Conservation (phyloP, 2,888 invertebrate genomes). For the Dasypolia templi region DNA sequence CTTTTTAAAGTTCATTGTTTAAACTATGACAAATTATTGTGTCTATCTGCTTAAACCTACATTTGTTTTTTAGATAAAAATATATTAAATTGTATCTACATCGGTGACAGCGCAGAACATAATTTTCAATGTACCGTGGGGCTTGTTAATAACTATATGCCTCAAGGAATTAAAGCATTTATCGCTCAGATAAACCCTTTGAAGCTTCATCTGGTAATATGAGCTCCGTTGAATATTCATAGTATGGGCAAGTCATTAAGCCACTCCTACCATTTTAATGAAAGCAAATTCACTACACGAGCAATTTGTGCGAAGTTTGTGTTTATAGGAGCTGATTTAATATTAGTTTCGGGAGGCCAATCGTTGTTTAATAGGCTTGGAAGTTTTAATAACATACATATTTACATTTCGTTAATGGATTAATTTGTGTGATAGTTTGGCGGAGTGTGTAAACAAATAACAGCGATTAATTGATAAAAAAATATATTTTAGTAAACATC, state of each 20-base stretch:
- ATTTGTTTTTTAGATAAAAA: neutral
- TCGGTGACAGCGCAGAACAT: neutral
- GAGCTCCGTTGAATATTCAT: slow-evolving; percentile 81
- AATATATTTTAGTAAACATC: neutral
- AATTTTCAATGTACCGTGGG: slow-evolving; percentile 46
- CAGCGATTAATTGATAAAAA: neutral
- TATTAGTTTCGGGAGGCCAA: slow-evolving; percentile 48
- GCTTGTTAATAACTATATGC: slow-evolving; percentile 71
- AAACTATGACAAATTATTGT: no score
- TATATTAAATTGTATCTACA: neutral
- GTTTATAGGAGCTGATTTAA: slow-evolving; percentile 61
- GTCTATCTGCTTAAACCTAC: no score
- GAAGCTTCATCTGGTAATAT: slow-evolving; percentile 79
- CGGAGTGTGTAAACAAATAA: neutral
- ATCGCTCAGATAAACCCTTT: slow-evolving; percentile 79
- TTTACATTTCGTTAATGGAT: slow-evolving; percentile 2
- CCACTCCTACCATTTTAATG: slow-evolving; percentile 76
- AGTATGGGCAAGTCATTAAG: slow-evolving; percentile 76
- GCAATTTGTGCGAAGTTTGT: slow-evolving; percentile 59
- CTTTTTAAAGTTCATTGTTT: neutral
- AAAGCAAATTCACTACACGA: slow-evolving; percentile 74
- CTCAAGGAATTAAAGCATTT: slow-evolving; percentile 75
- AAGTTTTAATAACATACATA: neutral
- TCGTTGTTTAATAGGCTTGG: slow-evolving; percentile 25
- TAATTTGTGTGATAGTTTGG: neutral